Base-by-base conservation (phyloP, 2,113 vertebrate species). In the Onychostoma macrolepis region DNA sequence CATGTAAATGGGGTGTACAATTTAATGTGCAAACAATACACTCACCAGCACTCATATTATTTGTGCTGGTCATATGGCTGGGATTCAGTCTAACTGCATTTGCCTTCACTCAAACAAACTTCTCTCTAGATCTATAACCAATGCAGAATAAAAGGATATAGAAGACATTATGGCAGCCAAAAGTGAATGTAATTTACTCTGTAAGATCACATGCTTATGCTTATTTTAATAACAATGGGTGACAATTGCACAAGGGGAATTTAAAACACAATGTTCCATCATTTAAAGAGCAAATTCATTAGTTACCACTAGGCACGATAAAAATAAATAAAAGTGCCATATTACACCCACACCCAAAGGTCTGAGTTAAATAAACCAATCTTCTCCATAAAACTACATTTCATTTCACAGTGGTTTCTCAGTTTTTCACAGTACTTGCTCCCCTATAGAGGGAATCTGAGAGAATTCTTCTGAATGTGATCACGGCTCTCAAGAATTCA, bases 341-440 rank as follows among this genome's bases (percentile, higher is more conserved):
- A 87, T 91, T 92, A 86, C 72, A 38, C 87, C 87, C 92, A 91
- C 88, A 91, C 90, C 87, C 86, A 9, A 85, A 79, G 79, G 86
- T 86, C 87, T 91, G 91, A 94, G 92, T 90, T 87, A 91, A 77
- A 92, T 92, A 91, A 93, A 92, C 92, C 94, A 93, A 61, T 91
- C 90, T 91, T 93, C 90, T 93, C 93, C 94, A 93, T 93, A 94
- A 94, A 94, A 93, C 90, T 94, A 91, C 92, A 94, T 94, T 93
- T 94, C 89, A 94, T 93, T 92, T 94, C 91, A 92, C 93, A 87
- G 89, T 93, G 92, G 92, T 89, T 91, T 83, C 43, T 48, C 2
- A 9, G n/a, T 91, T 94, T 90, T 90, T 82, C 87, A 92, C 93
- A 95, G 92, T 93, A 94, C 94, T 95, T 94, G 92, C 85, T 89